A percentile compares a stretch with the other conserved stretches of the same genome.
Evolutionary conservation across 1,140 invertebrate genomes (phyloP).

Genomic region (Chironomus tepperi): DNA sequence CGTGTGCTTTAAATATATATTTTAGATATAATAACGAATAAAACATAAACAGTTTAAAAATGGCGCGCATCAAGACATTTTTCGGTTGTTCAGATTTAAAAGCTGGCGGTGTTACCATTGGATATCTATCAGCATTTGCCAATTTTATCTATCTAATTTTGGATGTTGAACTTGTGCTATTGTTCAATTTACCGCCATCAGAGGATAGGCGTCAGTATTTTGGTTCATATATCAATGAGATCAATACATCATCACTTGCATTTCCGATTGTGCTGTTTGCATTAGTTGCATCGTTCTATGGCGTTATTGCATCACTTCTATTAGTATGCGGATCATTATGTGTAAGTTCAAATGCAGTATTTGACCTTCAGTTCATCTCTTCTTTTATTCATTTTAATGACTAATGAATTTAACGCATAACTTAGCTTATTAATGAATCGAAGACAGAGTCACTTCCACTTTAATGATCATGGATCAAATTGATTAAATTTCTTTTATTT

Average conservation of each 20-base stretch:
- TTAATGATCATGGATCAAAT: conserved; percentile 13
- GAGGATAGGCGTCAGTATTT: neutral
- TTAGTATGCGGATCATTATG: neutral
- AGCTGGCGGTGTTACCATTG: neutral
- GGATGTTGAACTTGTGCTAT: neutral
- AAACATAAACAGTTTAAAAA: neutral
- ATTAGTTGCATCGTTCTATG: neutral
- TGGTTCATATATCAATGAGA: conserved; percentile 5
- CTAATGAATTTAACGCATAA: neutral
- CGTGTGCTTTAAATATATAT: neutral
- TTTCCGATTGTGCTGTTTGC: neutral
- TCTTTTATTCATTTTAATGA: neutral
- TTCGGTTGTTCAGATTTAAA: conserved; percentile 1
- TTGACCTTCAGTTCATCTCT: neutral
- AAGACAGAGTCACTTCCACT: neutral
- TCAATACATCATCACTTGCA: neutral
- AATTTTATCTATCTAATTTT: neutral
- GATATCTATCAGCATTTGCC: neutral
- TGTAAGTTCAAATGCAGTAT: conserved; percentile 11
- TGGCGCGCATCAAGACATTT: conserved; percentile 17
- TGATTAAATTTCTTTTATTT: conserved; percentile 6
- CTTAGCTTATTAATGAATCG: neutral
- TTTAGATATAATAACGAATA: neutral
- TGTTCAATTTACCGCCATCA: neutral
- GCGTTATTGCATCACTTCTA: neutral